These are phyloP conservation scores for Bombus sibiricus DNA, from an alignment of 1,140 invertebrate species.

Conservation along the genomic window DNA sequence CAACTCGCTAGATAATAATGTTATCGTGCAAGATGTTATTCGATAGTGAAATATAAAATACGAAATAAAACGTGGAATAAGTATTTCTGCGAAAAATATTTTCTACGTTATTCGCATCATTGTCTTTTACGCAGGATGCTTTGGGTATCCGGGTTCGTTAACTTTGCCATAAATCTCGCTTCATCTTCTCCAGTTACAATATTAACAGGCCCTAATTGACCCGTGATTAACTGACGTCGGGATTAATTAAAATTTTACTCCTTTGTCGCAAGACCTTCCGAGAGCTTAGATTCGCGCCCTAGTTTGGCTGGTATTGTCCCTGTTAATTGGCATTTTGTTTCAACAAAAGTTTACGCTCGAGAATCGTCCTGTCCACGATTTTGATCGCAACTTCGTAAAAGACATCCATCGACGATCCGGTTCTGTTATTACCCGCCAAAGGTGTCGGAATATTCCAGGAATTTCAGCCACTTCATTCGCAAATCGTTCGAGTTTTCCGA, in stretches of 20 bases:
- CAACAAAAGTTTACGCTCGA: background rate
- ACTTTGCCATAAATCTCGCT: constrained; percentile 30
- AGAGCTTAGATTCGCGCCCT: background rate
- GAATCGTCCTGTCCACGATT: background rate
- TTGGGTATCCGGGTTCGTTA: background rate
- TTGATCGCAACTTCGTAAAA: background rate
- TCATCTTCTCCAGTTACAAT: constrained; percentile 21
- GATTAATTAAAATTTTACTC: constrained; percentile 38
- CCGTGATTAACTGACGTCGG: constrained; percentile 12
- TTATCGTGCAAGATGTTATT: background rate
- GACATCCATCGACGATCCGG: background rate
- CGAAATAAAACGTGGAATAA: background rate
- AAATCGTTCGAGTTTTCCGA: background rate
- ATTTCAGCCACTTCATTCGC: background rate
- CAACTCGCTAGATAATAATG: background rate
- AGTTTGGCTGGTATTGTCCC: background rate
- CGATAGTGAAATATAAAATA: background rate
- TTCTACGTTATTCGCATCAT: too few relatives aligned
- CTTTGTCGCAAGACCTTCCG: constrained; percentile 10
- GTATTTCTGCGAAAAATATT: too few relatives aligned
- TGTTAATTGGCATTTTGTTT: constrained; percentile 1
- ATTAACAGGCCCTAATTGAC: constrained; percentile 13
- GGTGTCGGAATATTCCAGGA: background rate
- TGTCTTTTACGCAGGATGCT: background rate
- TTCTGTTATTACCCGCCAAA: background rate